Percentiles rank a stretch among this genome's conserved stretches.
Evolutionary conservation across 1,140 invertebrate genomes (phyloP).

Genomic region (Eubasilissa regina): DNA sequence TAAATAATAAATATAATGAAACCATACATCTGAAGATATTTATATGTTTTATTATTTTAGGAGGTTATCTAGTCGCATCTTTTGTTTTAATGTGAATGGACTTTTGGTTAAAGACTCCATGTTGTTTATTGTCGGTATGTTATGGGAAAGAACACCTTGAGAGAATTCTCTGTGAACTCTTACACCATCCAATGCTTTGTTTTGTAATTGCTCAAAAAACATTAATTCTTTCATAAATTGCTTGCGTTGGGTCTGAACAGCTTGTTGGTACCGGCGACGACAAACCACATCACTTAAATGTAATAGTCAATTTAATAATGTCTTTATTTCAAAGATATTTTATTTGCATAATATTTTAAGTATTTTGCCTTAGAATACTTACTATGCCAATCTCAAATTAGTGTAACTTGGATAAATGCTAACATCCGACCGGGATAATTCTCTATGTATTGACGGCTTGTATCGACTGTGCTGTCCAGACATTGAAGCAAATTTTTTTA

Average conservation of each 20-base stretch:
- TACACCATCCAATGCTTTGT: constrained; percentile 69
- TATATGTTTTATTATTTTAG: not conserved
- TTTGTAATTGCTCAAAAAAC: constrained; percentile 67
- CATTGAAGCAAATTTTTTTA: not conserved
- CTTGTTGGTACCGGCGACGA: constrained; percentile 67
- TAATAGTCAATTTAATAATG: constrained; percentile 17
- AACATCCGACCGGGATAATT: constrained; percentile 45
- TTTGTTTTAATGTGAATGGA: constrained; percentile 29
- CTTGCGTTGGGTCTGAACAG: constrained; percentile 64
- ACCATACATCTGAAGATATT: not conserved
- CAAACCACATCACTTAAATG: constrained; percentile 66
- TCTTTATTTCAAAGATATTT: not conserved
- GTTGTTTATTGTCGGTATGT: constrained; percentile 67
- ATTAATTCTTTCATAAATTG: constrained; percentile 70
- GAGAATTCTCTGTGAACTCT: constrained; percentile 68
- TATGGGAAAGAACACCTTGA: constrained; percentile 69
- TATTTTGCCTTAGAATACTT: not conserved
- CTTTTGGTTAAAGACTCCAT: constrained; percentile 55
- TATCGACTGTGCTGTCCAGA: not conserved
- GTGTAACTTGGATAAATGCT: constrained; percentile 53
- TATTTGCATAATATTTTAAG: not conserved
- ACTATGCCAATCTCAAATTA: constrained; percentile 50
- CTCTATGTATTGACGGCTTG: constrained; percentile 14
- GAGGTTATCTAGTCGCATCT: constrained; percentile 30
- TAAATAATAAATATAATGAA: no score